A percentile compares a stretch with the other conserved stretches of the same genome.
Conservation (phyloP, 2,797 vertebrate genomes). For the Clamator glandarius region DNA sequence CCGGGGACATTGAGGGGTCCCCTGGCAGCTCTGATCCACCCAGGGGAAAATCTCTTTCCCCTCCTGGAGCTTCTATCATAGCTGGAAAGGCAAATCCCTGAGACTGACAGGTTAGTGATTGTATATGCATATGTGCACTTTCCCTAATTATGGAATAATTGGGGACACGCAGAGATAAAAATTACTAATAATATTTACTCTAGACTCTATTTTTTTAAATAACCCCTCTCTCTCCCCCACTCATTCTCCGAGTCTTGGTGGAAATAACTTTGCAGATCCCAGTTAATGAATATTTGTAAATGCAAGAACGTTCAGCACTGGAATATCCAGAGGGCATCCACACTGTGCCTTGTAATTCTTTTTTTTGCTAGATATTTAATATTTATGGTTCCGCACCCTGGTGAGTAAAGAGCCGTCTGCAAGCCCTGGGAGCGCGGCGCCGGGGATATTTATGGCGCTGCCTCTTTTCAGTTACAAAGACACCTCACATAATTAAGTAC, state of each 20-base stretch:
- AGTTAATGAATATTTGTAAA: slow-evolving; percentile 67
- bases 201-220: slow-evolving; percentile 30
- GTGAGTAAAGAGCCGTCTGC: slow-evolving; percentile 8
- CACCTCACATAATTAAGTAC: slow-evolving; percentile 73
- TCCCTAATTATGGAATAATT: slow-evolving; percentile 32
- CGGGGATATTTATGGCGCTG: slow-evolving; percentile 45
- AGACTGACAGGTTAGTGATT: slow-evolving; percentile 30
- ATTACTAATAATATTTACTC: slow-evolving; percentile 59
- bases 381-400: slow-evolving; percentile 53
- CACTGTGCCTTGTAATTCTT: slow-evolving; percentile 4
- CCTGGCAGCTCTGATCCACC: too few species aligned
- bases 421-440: slow-evolving; percentile 10
- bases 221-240: background rate
- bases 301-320: slow-evolving; percentile 21
- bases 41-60: background rate
- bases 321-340: slow-evolving; percentile 42
- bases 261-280: slow-evolving; percentile 43
- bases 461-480: slow-evolving; percentile 74
- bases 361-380: slow-evolving; percentile 43
- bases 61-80: background rate
- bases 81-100: rapidly evolving
- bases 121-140: slow-evolving; percentile 19
- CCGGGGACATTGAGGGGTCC: rapidly evolving
- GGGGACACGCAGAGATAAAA: slow-evolving; percentile 43
- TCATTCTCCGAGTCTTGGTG: background rate